phyloP scores from a whole-genome alignment of 2,888 invertebrate genomes.

The Agrochola circellaris region DNA sequence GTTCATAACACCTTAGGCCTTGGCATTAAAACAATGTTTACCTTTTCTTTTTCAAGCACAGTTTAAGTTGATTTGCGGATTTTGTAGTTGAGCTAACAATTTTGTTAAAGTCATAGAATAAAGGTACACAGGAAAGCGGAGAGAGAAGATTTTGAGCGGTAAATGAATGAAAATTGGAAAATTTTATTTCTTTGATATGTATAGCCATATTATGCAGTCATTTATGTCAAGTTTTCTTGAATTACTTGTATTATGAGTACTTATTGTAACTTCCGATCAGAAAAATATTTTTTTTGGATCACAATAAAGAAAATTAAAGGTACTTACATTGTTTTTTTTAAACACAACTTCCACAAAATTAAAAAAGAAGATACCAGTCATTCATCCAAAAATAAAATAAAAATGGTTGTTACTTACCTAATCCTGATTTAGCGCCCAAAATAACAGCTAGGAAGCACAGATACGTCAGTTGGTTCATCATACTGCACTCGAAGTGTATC shows the following conservation, averaged over 20 bases:
- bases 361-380: neutral
- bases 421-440: conserved; percentile 72
- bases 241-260: neutral
- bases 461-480: conserved; percentile 71
- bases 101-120: neutral
- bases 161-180: neutral
- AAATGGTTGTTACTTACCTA: conserved; percentile 71
- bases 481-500: conserved; percentile 26
- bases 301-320: neutral
- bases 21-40: conserved; percentile 9
- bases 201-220: neutral
- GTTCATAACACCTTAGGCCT: neutral
- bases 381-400: neutral
- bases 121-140: too few relatives aligned
- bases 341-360: neutral
- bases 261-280: neutral
- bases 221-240: neutral
- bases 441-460: conserved; percentile 77
- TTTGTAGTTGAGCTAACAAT: neutral
- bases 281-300: too few relatives aligned
- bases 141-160: neutral
- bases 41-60: neutral
- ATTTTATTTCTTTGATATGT: too few relatives aligned
- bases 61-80: neutral
- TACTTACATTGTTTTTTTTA: neutral